These are phyloP conservation scores for Argyresthia albistria DNA, from an alignment of 2,888 invertebrate genomes.

Conservation along the genomic window DNA sequence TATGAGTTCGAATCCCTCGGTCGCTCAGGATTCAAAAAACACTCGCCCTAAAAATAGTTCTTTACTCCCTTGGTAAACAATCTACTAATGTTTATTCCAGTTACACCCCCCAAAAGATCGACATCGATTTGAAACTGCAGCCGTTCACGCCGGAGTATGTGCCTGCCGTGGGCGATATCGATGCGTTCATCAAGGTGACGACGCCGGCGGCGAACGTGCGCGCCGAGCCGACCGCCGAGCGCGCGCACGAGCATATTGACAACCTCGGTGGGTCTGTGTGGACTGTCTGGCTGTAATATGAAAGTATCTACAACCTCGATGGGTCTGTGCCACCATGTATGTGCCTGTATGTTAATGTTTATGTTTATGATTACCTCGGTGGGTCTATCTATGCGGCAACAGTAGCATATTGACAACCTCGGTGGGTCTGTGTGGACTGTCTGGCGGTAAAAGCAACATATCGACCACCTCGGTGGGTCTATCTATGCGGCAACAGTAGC, in stretches of 20 bases:
- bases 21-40: no score
- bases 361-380: neutral
- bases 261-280: slow-evolving; percentile 46
- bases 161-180: slow-evolving; percentile 98
- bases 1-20: no score
- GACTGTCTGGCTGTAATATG: no score
- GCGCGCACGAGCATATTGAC: slow-evolving; percentile 70
- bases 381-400: slow-evolving; percentile 23
- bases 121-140: slow-evolving; percentile 89
- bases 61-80: no score
- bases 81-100: slow-evolving; percentile 48
- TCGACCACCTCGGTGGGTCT: no score
- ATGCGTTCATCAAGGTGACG: slow-evolving; percentile 95
- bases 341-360: no score
- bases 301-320: no score
- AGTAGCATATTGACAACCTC: no score
- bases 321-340: neutral
- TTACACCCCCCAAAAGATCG: slow-evolving; percentile 93
- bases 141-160: slow-evolving; percentile 98
- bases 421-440: no score
- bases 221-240: slow-evolving; percentile 33
- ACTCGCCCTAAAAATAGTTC: no score
- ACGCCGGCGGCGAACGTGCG: slow-evolving; percentile 78
- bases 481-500: slow-evolving; percentile 16
- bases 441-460: no score